These are phyloP conservation scores for Emmelina monodactyla DNA, from an alignment of 2,888 invertebrate species.

Conservation along the genomic window DNA sequence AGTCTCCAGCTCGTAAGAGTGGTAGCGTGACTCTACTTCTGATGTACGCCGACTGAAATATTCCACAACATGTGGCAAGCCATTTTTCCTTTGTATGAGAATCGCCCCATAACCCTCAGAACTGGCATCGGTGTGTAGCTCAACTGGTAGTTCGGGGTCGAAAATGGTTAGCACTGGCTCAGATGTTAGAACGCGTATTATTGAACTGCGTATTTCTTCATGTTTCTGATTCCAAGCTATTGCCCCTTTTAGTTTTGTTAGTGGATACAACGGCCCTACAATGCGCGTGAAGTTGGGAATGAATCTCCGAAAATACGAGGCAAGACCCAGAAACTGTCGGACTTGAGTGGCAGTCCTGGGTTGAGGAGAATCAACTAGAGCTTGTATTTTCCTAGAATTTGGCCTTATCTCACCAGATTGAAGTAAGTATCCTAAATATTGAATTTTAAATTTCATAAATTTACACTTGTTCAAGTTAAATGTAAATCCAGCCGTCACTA, in stretches of 20 bases:
- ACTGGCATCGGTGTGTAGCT: conserved; percentile 10
- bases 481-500: no score
- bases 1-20: conserved; percentile 8
- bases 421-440: conserved; percentile 12
- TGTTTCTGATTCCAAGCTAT: conserved; percentile 8
- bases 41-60: conserved; percentile 14
- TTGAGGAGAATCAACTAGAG: neutral
- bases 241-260: conserved; percentile 8
- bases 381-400: conserved; percentile 10
- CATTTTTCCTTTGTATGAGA: conserved; percentile 14
- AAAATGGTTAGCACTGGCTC: conserved; percentile 8
- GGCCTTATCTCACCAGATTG: conserved; percentile 11
- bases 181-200: conserved; percentile 4
- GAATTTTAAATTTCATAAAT: conserved; percentile 7
- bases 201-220: conserved; percentile 4
- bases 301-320: conserved; percentile 12
- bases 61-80: conserved; percentile 14
- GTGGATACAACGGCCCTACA: conserved; percentile 5
- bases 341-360: conserved; percentile 13
- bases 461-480: conserved; percentile 12
- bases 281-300: conserved; percentile 10
- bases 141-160: neutral
- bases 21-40: conserved; percentile 8
- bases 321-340: conserved; percentile 9
- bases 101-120: conserved; percentile 9